Base-by-base conservation (phyloP, 2,888 invertebrate species). In the Leucozona laternaria region DNA sequence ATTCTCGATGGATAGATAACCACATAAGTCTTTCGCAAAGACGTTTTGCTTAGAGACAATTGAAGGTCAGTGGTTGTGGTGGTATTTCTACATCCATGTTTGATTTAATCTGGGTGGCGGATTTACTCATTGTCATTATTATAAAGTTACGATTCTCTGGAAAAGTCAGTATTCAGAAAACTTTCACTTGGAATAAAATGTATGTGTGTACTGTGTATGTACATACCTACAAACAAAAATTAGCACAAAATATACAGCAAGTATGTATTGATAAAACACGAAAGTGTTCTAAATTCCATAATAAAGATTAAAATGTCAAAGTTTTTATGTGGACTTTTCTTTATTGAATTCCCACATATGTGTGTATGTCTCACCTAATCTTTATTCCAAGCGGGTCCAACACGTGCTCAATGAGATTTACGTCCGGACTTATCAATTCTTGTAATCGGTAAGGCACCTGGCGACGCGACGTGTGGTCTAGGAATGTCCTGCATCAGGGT, bases 1-100 rank as follows among this genome's bases (percentile, higher is more conserved):
- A 53, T 53, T 68, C 37, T 25, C 34, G 53, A 53, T 68, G 10
- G 11, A 50, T 10, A 53, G 68, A 53, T 53, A 68, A 15, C 64
- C 4, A 31, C 55, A 50, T 22, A 11, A 31, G 43, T 34, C 4
- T 48, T 34, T 66, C 6, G 20, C 31, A 50, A 66, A 34, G 20
- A 66, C 20, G 7, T 31, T 34, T 28, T 25, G 1, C 48, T 45
- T 8, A 11, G 3, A 20, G 13, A 58, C n/a, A 43, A 3, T 40
- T 50, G 50, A 50, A 68, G 66, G 50, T n/a, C 50, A 50, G 34
- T 8, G n/a, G n/a, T n/a, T n/a, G n/a, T n/a, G n/a, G 4, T 22
- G 8, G 22, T 2, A 50, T 68, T 48, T 48, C 22, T 28, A 13
- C 64, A 11, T 43, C 48, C 3, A 31, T 11, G n/a, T n/a, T 43